phyloP scores from a whole-genome alignment of 2,797 vertebrate species.

The Poeciliopsis presidionis region DNA sequence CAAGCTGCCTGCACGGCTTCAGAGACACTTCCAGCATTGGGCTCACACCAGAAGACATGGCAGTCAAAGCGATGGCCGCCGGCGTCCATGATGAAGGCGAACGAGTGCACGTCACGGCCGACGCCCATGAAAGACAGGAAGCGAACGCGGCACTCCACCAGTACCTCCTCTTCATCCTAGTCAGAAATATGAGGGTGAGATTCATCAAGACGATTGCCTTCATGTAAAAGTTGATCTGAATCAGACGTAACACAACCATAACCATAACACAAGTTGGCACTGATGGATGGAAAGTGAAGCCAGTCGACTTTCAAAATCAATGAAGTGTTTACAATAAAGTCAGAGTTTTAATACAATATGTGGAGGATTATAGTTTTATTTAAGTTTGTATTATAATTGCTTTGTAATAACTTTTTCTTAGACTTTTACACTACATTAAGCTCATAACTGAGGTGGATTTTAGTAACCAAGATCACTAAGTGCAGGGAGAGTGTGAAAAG shows the following conservation, averaged over 20 bases:
- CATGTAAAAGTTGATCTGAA: background rate
- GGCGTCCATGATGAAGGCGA: conserved; percentile 97
- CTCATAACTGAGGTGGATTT: background rate
- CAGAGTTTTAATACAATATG: background rate
- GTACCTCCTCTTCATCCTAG: conserved; percentile 89
- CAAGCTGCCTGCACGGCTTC: conserved; percentile 97
- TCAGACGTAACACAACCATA: background rate
- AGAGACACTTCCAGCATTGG: conserved; percentile 92
- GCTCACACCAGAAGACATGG: conserved; percentile 96
- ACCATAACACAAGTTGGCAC: background rate
- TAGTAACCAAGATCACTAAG: background rate
- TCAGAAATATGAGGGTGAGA: conserved; percentile 5
- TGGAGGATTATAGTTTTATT: background rate
- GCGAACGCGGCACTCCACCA: conserved; percentile 95
- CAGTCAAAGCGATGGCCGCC: conserved; percentile 95
- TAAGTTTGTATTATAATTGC: background rate
- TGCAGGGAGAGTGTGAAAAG: background rate
- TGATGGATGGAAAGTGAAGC: background rate
- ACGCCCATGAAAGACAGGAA: conserved; percentile 99
- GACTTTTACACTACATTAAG: background rate
- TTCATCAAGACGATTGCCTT: background rate
- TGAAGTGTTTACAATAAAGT: background rate
- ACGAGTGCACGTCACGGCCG: conserved; percentile 89
- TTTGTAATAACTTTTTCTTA: background rate
- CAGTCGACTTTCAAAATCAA: background rate